Evolutionary conservation across 53 echinoderm and acorn worm species (phyloP), one percentile per base, ranked within the genome.

Genomic region (Pentamera pediparva): DNA sequence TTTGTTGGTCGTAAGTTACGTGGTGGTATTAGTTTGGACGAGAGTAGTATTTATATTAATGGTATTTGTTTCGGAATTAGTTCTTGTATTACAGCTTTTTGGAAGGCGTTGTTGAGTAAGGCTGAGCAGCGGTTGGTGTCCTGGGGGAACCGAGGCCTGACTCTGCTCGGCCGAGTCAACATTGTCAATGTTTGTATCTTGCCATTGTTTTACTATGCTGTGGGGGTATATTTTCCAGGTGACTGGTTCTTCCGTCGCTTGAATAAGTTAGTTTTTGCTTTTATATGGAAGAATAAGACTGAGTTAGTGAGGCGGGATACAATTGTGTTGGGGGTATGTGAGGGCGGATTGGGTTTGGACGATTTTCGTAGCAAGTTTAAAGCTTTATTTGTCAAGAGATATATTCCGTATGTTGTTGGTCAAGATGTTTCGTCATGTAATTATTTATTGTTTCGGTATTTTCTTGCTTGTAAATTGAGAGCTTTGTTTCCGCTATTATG

Each of bases 1-100:
- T 62, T 76, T 62, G 33, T 32, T 3, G 61, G 61, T n/a, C 62
- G 62, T 9, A 76, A 76, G 59, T 41, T 61, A n/a, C 39, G 28
- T 28, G 78, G 51, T 4, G 8, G 2, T 50, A 50, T 50, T 4
- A 7, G 3, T 3, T 50, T 18, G 50, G 21, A 22, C 8, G 8
- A 3, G 3, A 50, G n/a, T 4, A 2, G 7, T 4, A 50, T 50
- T 50, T 19, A 3, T 4, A 7, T 50, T 2, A 50, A 4, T 2
- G 50, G 50, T 18, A 22, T 50, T 50, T 19, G n/a, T 7, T 50
- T 50, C 7, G 50, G 50, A 2, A 4, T 22, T 4, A 3, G 2
- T 2, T 19, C 18, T 7, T 3, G n/a, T 4, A 22, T 50, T 2
- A 4, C 3, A 3, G 21, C n/a, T 50, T 19, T 19, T 6, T 50